Evolutionary conservation across 1,140 invertebrate genomes (phyloP).

Genomic region (Drosophila guanche): DNA sequence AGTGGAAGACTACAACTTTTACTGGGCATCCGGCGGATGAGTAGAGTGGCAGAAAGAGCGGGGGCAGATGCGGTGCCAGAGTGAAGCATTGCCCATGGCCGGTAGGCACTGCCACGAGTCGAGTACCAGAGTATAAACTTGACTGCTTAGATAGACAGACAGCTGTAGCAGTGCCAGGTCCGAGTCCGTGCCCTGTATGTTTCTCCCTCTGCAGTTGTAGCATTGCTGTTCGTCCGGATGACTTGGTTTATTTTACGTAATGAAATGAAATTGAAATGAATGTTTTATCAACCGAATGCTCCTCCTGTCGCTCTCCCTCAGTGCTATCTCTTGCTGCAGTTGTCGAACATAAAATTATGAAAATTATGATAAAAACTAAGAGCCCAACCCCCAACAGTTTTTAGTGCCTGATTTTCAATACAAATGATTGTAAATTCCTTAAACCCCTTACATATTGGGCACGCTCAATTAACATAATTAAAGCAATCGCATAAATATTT

Average conservation of each 20-base stretch:
- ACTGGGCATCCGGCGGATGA: conserved; percentile 73
- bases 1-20: conserved; percentile 62
- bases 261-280: conserved; percentile 82
- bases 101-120: conserved; percentile 20
- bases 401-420: too few species aligned
- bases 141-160: conserved; percentile 57
- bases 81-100: conserved; percentile 15
- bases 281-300: conserved; percentile 70
- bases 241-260: conserved; percentile 81
- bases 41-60: background rate
- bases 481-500: conserved; percentile 35
- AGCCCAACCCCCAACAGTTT: background rate
- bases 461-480: conserved; percentile 45
- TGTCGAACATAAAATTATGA: conserved; percentile 63
- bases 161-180: conserved; percentile 32
- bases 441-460: conserved; percentile 14
- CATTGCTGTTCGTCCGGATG: conserved; percentile 40
- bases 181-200: conserved; percentile 20
- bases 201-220: conserved; percentile 25
- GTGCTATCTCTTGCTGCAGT: conserved; percentile 1
- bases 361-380: conserved; percentile 70
- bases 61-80: conserved; percentile 15
- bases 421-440: conserved; percentile 29
- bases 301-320: background rate
- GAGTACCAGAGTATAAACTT: conserved; percentile 38